A percentile compares a stretch with the other conserved stretches of the same genome.
These are phyloP conservation scores for Eclectus roratus DNA, from an alignment of 2,113 vertebrate species.

Conservation along the genomic window DNA sequence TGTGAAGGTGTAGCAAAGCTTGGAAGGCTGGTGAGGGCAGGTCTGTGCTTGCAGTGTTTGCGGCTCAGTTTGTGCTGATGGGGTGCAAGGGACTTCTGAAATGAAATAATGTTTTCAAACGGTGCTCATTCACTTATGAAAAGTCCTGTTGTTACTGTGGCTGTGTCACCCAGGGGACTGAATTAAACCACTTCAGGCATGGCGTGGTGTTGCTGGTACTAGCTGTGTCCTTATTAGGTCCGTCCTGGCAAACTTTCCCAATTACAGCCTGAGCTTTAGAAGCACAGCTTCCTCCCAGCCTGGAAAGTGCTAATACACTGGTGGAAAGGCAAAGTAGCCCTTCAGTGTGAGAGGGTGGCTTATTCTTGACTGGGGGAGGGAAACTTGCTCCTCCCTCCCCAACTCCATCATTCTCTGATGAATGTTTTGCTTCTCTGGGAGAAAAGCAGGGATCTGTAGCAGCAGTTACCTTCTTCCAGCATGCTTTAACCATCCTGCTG, in stretches of 20 bases:
- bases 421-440: background rate
- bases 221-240: background rate
- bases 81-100: background rate
- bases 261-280: background rate
- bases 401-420: background rate
- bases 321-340: background rate
- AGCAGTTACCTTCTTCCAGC: background rate
- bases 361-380: background rate
- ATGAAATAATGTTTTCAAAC: background rate
- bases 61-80: background rate
- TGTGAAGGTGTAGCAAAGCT: background rate
- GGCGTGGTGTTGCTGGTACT: background rate
- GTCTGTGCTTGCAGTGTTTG: background rate
- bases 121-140: background rate
- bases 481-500: background rate
- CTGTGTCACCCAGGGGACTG: background rate
- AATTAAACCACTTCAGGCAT: background rate
- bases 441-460: background rate
- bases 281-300: background rate
- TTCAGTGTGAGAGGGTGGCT: background rate
- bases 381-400: background rate
- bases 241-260: background rate
- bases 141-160: background rate
- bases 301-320: background rate
- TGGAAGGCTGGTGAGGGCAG: background rate